These are phyloP conservation scores for Poeciliopsis infans DNA, from an alignment of 2,797 vertebrate species.

Conservation along the genomic window DNA sequence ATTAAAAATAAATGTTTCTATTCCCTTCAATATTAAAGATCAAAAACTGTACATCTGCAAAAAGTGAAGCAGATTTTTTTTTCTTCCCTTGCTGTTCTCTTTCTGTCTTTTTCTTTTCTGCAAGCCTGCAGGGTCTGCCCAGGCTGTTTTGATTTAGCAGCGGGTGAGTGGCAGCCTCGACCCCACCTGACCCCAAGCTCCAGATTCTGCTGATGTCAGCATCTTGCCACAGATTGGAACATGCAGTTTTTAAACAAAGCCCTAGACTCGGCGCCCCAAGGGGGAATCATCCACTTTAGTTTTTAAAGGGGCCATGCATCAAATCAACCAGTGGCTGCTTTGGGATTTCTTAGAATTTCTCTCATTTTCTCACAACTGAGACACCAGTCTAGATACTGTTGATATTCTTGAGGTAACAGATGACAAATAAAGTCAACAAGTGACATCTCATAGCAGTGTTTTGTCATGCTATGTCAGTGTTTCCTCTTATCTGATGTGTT, in stretches of 20 bases:
- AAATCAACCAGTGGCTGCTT: conserved; percentile 27
- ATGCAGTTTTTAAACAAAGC: conserved; percentile 81
- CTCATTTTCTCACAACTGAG: neutral
- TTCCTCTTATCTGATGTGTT: conserved; percentile 46
- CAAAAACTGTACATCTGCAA: conserved; percentile 35
- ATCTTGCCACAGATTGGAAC: conserved; percentile 79
- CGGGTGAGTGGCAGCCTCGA: conserved; percentile 78
- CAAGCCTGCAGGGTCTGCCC: conserved; percentile 51
- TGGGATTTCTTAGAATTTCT: neutral
- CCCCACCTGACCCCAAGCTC: conserved; percentile 75
- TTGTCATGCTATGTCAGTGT: conserved; percentile 71
- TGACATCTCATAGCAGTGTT: conserved; percentile 19
- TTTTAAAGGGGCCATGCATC: conserved; percentile 73
- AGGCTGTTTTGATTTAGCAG: conserved; percentile 75
- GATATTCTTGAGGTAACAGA: conserved; percentile 26
- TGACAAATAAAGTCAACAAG: conserved; percentile 17
- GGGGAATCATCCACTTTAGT: conserved; percentile 55
- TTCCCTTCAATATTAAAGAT: conserved; percentile 9
- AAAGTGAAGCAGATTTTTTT: conserved; percentile 24
- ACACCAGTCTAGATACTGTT: neutral
- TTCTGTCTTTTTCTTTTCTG: conserved; percentile 36
- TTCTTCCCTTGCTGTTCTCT: conserved; percentile 24
- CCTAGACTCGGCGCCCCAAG: conserved; percentile 43
- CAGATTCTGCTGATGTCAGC: conserved; percentile 83
- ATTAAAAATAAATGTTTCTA: neutral